These are phyloP conservation scores for Barnardius zonarius DNA, from an alignment of 2,113 vertebrate species.

Conservation along the genomic window DNA sequence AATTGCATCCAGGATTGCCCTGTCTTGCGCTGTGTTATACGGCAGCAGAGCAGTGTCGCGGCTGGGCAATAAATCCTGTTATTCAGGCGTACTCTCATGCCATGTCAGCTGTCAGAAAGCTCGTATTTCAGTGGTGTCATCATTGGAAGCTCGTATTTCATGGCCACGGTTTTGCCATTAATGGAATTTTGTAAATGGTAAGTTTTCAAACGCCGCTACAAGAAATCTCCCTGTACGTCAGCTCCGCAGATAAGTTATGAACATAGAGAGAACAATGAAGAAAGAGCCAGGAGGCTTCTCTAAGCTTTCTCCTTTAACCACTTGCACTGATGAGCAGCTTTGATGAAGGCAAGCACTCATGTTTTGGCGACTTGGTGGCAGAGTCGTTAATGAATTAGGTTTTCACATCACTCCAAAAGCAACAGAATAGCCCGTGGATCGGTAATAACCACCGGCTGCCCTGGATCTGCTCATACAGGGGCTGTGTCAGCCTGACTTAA, in stretches of 20 bases:
- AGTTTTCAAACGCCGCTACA: background rate
- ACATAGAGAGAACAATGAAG: background rate
- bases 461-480: background rate
- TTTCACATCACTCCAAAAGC: background rate
- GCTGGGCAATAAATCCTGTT: background rate
- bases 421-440: background rate
- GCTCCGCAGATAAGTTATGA: background rate
- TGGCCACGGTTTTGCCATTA: background rate
- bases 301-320: background rate
- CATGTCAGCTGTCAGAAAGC: conserved; percentile 7
- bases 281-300: background rate
- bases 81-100: background rate
- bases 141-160: background rate
- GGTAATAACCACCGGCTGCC: background rate
- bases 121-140: background rate
- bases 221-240: background rate
- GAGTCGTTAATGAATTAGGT: background rate
- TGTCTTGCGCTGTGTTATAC: background rate
- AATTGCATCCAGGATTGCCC: background rate
- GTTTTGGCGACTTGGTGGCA: background rate
- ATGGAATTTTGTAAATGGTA: background rate
- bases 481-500: background rate
- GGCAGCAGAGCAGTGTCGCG: background rate
- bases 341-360: background rate
- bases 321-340: background rate